These are phyloP conservation scores for Drosophila obscura DNA, from an alignment of 1,140 invertebrate species.

Conservation along the genomic window DNA sequence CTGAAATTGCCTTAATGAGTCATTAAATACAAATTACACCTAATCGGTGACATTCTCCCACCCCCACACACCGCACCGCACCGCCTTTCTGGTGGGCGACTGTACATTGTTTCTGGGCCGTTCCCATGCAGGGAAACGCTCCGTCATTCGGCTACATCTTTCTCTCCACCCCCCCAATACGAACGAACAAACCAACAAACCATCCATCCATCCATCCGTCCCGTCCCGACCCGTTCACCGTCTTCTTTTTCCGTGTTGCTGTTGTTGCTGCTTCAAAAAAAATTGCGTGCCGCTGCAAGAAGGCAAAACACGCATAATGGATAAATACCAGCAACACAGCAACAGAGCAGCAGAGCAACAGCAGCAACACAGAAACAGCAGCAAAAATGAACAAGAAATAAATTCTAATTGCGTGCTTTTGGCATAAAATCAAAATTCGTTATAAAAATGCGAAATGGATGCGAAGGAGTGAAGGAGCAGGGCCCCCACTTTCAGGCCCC, in stretches of 20 bases:
- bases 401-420: constrained; percentile 79
- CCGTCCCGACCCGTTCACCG: constrained; percentile 14
- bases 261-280: constrained; percentile 36
- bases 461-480: constrained; percentile 33
- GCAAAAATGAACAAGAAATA: constrained; percentile 57
- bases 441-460: constrained; percentile 62
- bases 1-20: constrained; percentile 51
- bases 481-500: constrained; percentile 1
- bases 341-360: not conserved
- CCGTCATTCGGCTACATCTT: constrained; percentile 28
- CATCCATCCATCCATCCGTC: no score
- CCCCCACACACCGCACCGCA: no score
- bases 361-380: constrained; percentile 4
- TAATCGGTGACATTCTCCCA: constrained; percentile 41
- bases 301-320: constrained; percentile 41
- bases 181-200: no score
- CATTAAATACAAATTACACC: constrained; percentile 54
- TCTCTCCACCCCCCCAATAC: not conserved
- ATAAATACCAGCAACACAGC: constrained; percentile 38
- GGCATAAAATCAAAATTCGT: constrained; percentile 76
- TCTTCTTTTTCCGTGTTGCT: constrained; percentile 17
- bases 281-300: constrained; percentile 57
- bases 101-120: constrained; percentile 9
- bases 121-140: constrained; percentile 41
- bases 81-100: constrained; percentile 21